These are phyloP conservation scores for Lophura nycthemera DNA, from an alignment of 2,113 vertebrate genomes.

Conservation along the genomic window DNA sequence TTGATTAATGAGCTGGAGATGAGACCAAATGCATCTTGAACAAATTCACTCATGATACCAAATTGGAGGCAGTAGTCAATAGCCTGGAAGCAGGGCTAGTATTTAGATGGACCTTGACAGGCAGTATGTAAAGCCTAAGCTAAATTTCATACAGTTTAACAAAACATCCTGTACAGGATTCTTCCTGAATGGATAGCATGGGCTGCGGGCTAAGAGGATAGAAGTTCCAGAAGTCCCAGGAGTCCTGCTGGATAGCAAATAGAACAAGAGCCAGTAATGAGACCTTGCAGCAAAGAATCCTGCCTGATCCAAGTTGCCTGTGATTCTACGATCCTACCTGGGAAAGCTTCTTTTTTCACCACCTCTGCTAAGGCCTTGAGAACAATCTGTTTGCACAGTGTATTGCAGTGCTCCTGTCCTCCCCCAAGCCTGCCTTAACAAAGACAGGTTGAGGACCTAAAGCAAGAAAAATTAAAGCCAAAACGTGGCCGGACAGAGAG, in stretches of 20 bases:
- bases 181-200: not conserved
- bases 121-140: not conserved
- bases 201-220: not conserved
- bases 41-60: not conserved
- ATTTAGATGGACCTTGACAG: not conserved
- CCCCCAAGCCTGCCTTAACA: not conserved
- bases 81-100: not conserved
- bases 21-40: not conserved
- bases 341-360: not conserved
- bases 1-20: not conserved
- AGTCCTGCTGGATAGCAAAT: not conserved
- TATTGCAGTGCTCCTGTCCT: not conserved
- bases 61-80: rapidly evolving
- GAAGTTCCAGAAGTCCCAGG: not conserved
- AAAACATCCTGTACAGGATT: not conserved
- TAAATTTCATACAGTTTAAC: not conserved
- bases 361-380: not conserved
- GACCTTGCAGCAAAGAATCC: not conserved
- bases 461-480: not conserved
- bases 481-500: not conserved
- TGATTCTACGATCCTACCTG: not conserved
- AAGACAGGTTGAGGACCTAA: not conserved
- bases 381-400: not conserved
- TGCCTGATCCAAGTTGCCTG: not conserved
- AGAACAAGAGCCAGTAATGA: not conserved